Conservation (phyloP, 2,797 vertebrate genomes). For the Lacerta agilis region DNA sequence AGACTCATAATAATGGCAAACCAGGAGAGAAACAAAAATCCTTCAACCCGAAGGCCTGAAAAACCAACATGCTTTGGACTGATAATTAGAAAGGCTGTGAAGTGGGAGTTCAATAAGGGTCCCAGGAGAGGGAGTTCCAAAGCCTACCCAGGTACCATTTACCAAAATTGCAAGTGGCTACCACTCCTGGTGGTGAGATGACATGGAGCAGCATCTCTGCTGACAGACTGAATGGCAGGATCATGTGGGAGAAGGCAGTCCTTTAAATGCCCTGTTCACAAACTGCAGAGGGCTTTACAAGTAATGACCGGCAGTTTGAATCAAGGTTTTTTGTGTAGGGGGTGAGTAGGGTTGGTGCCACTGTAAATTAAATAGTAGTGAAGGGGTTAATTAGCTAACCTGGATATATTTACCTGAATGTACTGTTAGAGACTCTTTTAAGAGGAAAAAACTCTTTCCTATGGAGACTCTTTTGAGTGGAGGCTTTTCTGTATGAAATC, state of each 20-base stretch:
- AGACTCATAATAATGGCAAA: background rate
- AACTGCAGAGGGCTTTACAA: no score
- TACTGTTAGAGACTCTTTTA: no score
- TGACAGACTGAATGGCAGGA: background rate
- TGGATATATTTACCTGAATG: no score
- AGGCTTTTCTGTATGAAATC: no score
- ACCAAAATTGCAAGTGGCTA: background rate
- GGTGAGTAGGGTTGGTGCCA: no score
- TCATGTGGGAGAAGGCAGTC: background rate
- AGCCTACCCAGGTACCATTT: background rate
- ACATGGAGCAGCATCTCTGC: background rate
- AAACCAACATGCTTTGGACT: background rate
- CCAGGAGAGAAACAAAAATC: background rate
- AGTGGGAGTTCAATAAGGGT: background rate
- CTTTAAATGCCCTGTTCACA: background rate
- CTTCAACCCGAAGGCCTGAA: background rate
- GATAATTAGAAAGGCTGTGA: background rate
- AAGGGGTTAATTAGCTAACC: no score
- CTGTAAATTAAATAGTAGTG: background rate
- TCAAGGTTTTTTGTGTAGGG: background rate
- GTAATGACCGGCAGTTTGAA: background rate
- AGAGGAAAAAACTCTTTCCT: no score
- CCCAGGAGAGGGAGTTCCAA: background rate
- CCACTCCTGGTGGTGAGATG: background rate
- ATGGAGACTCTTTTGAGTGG: no score